A percentile compares a stretch with the other conserved stretches of the same genome.
Evolutionary conservation across 2,888 invertebrate species (phyloP).

Genomic region (Pheosia gnoma): DNA sequence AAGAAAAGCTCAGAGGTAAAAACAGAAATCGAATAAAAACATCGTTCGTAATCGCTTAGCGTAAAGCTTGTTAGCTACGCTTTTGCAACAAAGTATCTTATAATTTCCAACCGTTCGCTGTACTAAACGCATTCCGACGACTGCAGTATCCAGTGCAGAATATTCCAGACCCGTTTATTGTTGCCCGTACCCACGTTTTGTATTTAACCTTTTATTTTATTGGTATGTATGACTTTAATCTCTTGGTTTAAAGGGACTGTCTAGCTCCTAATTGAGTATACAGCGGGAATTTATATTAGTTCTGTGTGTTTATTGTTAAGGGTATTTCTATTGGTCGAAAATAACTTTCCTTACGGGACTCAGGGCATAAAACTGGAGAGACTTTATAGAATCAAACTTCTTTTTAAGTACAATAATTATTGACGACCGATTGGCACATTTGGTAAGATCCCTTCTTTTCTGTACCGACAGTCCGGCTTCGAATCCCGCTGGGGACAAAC

Average conservation of each 20-base stretch:
- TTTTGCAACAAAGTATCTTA: constrained; percentile 67
- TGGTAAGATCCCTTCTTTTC: too few relatives aligned
- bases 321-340: too few relatives aligned
- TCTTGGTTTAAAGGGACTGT: constrained; percentile 40
- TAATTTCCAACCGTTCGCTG: constrained; percentile 59
- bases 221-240: constrained; percentile 48
- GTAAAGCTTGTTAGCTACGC: constrained; percentile 52
- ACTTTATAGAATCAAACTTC: too few relatives aligned
- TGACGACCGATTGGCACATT: too few relatives aligned
- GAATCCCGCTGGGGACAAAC: too few relatives aligned
- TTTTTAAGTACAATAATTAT: too few relatives aligned
- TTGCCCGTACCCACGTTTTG: constrained; percentile 39
- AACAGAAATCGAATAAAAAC: constrained; percentile 24
- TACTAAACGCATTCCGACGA: constrained; percentile 52
- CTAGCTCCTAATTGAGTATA: constrained; percentile 12
- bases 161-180: constrained; percentile 58
- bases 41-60: constrained; percentile 21
- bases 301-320: too few relatives aligned
- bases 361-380: too few relatives aligned
- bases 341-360: too few relatives aligned
- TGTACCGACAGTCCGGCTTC: too few relatives aligned
- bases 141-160: constrained; percentile 53
- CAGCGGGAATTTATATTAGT: too few relatives aligned
- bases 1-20: neutral
- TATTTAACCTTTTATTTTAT: constrained; percentile 47